phyloP scores from a whole-genome alignment of 2,888 invertebrate species.

The Sceliomorpha sp. region DNA sequence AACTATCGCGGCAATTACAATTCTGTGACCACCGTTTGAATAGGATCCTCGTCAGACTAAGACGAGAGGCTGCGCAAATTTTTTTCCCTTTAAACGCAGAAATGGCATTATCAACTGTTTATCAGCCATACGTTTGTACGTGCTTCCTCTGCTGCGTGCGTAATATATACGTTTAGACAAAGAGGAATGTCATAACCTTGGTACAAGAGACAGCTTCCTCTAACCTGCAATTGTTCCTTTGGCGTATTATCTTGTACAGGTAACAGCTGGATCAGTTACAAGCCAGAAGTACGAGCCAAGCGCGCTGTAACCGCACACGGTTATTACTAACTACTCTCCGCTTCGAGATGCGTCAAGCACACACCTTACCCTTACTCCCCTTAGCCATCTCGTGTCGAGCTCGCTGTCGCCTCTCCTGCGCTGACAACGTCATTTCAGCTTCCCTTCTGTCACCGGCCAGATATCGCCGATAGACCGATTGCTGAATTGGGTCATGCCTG shows the following conservation, averaged over 20 bases:
- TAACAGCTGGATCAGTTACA: conserved; percentile 54
- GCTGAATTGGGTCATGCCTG: conserved; percentile 72
- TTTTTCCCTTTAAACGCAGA: no score
- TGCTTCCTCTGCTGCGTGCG: neutral
- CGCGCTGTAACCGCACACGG: conserved; percentile 72
- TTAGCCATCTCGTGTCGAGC: conserved; percentile 51
- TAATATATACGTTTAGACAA: conserved; percentile 31
- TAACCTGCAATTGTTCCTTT: conserved; percentile 50
- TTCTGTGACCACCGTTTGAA: no score
- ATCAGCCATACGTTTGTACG: no score
- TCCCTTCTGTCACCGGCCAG: conserved; percentile 57
- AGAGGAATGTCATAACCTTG: conserved; percentile 46
- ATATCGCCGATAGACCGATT: conserved; percentile 71
- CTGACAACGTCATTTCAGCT: conserved; percentile 58
- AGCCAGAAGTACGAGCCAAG: conserved; percentile 63
- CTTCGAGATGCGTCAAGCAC: conserved; percentile 71
- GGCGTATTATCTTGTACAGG: conserved; percentile 54
- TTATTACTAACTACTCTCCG: conserved; percentile 61
- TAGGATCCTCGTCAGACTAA: no score
- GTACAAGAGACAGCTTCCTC: conserved; percentile 45
- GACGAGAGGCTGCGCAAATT: no score
- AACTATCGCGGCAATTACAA: no score
- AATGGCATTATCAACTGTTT: no score
- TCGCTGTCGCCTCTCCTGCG: conserved; percentile 45
- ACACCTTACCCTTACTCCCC: conserved; percentile 58